Evolutionary conservation across 1,140 invertebrate species (phyloP).

Genomic region (Hyles euphorbiae): DNA sequence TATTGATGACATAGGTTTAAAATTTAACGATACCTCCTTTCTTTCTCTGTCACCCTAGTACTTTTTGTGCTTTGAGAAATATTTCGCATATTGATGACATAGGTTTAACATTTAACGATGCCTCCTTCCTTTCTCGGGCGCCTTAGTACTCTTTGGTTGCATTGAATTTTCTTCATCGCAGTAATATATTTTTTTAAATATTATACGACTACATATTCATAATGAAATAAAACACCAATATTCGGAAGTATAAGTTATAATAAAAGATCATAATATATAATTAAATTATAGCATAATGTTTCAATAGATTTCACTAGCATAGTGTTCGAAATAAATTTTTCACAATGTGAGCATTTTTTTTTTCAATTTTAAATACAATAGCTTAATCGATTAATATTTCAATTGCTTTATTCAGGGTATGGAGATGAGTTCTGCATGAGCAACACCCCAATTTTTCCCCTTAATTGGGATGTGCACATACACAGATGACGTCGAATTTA

Average conservation of each 20-base stretch:
- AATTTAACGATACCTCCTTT: too few species aligned
- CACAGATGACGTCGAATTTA: not conserved
- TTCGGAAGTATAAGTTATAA: slow-evolving; percentile 70
- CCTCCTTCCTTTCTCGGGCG: too few species aligned
- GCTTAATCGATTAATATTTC: slow-evolving; percentile 38
- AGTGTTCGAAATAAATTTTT: slow-evolving; percentile 68
- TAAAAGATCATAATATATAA: slow-evolving; percentile 65
- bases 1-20: too few species aligned
- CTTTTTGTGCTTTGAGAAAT: too few species aligned
- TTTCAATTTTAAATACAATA: slow-evolving; percentile 47
- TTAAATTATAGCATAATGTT: slow-evolving; percentile 66
- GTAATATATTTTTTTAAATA: too few species aligned
- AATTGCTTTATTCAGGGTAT: slow-evolving; percentile 40
- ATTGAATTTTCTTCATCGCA: too few species aligned
- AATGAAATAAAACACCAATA: slow-evolving; percentile 39
- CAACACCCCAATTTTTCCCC: slow-evolving; percentile 65
- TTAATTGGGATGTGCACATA: slow-evolving; percentile 51
- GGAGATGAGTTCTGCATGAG: slow-evolving; percentile 31
- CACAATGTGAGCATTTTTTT: slow-evolving; percentile 64
- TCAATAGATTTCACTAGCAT: slow-evolving; percentile 63
- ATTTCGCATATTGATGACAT: too few species aligned
- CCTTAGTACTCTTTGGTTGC: too few species aligned
- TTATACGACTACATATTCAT: not conserved
- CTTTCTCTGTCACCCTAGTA: too few species aligned
- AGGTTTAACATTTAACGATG: too few species aligned